Conservation (phyloP, 2,888 invertebrate genomes). For the Leucophenga maculata region DNA sequence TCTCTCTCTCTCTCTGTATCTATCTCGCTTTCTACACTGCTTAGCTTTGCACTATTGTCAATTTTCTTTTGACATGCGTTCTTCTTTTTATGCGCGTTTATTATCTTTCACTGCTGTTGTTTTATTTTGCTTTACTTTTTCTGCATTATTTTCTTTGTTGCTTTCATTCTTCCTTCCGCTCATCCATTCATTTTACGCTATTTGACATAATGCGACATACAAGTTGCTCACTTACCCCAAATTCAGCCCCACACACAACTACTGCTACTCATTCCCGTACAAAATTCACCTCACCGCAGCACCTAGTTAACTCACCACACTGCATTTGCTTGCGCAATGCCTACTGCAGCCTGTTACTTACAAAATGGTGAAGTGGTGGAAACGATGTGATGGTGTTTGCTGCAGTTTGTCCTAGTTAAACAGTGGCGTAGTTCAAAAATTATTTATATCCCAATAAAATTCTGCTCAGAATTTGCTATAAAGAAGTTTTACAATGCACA, state of each 20-base stretch:
- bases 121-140: not conserved
- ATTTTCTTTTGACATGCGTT: not conserved
- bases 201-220: conserved; percentile 60
- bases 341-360: no score
- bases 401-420: not conserved
- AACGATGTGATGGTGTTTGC: not conserved
- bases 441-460: not conserved
- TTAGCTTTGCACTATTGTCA: conserved; percentile 3
- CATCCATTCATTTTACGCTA: conserved; percentile 51
- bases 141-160: not conserved
- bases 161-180: not conserved
- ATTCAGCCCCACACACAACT: conserved; percentile 33
- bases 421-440: not conserved
- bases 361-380: no score
- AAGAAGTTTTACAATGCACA: no score
- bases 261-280: not conserved
- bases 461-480: no score
- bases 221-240: conserved; percentile 20
- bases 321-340: not conserved
- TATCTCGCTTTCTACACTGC: not conserved
- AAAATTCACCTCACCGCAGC: not conserved
- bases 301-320: not conserved
- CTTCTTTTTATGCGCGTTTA: not conserved
- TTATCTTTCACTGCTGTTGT: not conserved
- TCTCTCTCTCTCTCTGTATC: not conserved